A percentile compares a stretch with the other conserved stretches of the same genome.
Evolutionary conservation across 2,797 vertebrate genomes (phyloP).

Genomic region (Spea hammondii): DNA sequence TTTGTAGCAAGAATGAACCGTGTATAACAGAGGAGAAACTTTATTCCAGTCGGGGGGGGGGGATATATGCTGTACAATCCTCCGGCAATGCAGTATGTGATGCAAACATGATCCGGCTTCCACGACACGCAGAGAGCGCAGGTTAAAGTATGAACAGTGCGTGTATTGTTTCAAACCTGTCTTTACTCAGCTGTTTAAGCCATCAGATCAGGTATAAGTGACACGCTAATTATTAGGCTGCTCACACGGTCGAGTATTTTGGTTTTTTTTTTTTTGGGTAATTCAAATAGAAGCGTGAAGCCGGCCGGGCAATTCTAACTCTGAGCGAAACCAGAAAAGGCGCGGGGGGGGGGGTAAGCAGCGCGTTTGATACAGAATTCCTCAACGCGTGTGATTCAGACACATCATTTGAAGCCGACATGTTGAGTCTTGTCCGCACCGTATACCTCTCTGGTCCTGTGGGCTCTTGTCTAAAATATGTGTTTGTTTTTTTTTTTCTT

Average conservation of each 20-base stretch:
- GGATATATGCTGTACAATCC: not conserved
- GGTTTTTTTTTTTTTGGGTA: not conserved
- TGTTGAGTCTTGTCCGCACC: conserved; percentile 28
- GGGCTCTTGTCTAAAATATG: conserved; percentile 15
- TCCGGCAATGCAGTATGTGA: not conserved
- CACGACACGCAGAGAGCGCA: not conserved
- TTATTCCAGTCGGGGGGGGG: too few relatives aligned
- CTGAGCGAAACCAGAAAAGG: not conserved
- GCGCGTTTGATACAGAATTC: conserved; percentile 6
- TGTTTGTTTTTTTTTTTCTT: not conserved
- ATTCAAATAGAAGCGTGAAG: not conserved
- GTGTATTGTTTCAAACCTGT: not conserved
- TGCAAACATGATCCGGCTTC: not conserved
- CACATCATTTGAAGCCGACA: not conserved
- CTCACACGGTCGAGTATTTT: not conserved
- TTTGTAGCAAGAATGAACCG: too few relatives aligned
- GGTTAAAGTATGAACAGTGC: not conserved
- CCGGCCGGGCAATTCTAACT: not conserved
- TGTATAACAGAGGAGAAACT: too few relatives aligned
- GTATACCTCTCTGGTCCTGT: conserved; percentile 28
- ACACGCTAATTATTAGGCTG: not conserved
- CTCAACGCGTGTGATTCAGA: conserved; percentile 7
- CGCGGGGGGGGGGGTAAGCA: not conserved
- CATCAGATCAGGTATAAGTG: not conserved
- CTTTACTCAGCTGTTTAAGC: not conserved